Conservation (phyloP, 2,888 invertebrate genomes). For the Andrena bucephala region DNA sequence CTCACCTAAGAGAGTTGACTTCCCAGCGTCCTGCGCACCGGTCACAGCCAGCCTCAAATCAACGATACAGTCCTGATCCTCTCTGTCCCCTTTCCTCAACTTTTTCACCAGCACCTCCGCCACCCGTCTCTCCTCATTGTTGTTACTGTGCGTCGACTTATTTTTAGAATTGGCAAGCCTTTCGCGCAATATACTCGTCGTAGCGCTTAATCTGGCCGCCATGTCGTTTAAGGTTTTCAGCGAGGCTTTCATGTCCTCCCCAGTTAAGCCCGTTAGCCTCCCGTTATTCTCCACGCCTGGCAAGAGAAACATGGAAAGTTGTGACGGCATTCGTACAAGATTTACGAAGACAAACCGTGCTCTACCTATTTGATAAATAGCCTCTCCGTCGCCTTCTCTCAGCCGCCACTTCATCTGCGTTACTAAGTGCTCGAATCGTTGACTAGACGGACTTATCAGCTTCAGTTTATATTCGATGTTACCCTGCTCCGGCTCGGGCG, state of each 20-base stretch:
- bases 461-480: slow-evolving; percentile 99
- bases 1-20: slow-evolving; percentile 93
- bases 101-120: slow-evolving; percentile 96
- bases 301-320: neutral
- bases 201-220: slow-evolving; percentile 95
- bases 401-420: slow-evolving; percentile 99
- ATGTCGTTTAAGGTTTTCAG: slow-evolving; percentile 94
- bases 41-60: slow-evolving; percentile 97
- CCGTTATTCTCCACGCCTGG: slow-evolving; percentile 95
- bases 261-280: slow-evolving; percentile 92
- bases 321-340: neutral
- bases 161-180: slow-evolving; percentile 85
- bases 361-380: slow-evolving; percentile 96
- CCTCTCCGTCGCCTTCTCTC: slow-evolving; percentile 97
- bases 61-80: slow-evolving; percentile 92
- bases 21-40: slow-evolving; percentile 98
- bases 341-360: neutral
- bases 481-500: slow-evolving; percentile 97
- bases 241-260: slow-evolving; percentile 94
- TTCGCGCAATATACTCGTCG: slow-evolving; percentile 91
- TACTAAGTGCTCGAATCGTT: slow-evolving; percentile 97
- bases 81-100: slow-evolving; percentile 86
- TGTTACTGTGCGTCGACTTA: slow-evolving; percentile 64
- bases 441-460: slow-evolving; percentile 95
- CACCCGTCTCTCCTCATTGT: slow-evolving; percentile 87